These are phyloP conservation scores for Cydia strobilella DNA, from an alignment of 1,140 invertebrate genomes.

Conservation along the genomic window DNA sequence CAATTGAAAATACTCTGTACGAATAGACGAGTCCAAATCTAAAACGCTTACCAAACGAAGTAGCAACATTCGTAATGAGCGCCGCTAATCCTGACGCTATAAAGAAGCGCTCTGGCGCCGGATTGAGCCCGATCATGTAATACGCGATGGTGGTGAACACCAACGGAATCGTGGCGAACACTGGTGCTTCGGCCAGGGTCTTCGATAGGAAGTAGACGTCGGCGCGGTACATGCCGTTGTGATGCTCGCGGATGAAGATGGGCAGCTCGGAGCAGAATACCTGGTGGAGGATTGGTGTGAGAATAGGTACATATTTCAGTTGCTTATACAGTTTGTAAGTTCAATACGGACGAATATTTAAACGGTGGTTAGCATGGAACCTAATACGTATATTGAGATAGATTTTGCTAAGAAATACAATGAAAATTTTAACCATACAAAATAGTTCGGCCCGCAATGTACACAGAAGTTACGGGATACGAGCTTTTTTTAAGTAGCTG, in stretches of 20 bases:
- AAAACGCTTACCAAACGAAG: conserved; percentile 90
- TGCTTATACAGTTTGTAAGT: too few species aligned
- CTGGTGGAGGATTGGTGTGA: conserved; percentile 79
- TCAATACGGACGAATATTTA: too few species aligned
- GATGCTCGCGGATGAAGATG: conserved; percentile 94
- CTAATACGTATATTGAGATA: too few species aligned
- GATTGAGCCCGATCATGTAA: conserved; percentile 92
- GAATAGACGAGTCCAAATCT: conserved; percentile 11
- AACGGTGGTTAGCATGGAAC: too few species aligned
- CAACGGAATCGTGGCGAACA: conserved; percentile 90
- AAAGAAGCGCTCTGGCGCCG: conserved; percentile 86
- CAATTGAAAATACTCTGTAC: conserved; percentile 91
- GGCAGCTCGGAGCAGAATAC: conserved; percentile 95
- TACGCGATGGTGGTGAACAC: conserved; percentile 93
- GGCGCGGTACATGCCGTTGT: conserved; percentile 94
- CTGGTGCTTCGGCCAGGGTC: conserved; percentile 92
- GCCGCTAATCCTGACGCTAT: conserved; percentile 87
- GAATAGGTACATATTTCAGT: too few species aligned
- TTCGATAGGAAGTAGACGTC: conserved; percentile 97
- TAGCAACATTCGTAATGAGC: conserved; percentile 93
- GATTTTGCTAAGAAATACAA: too few species aligned
- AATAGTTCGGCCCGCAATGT: too few species aligned
- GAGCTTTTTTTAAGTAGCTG: too few species aligned
- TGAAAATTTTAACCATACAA: too few species aligned
- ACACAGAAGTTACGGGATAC: too few species aligned